Evolutionary conservation across 2,113 vertebrate species (phyloP), one percentile per base, ranked within the genome.

Genomic region (Leucoraja erinaceus): DNA sequence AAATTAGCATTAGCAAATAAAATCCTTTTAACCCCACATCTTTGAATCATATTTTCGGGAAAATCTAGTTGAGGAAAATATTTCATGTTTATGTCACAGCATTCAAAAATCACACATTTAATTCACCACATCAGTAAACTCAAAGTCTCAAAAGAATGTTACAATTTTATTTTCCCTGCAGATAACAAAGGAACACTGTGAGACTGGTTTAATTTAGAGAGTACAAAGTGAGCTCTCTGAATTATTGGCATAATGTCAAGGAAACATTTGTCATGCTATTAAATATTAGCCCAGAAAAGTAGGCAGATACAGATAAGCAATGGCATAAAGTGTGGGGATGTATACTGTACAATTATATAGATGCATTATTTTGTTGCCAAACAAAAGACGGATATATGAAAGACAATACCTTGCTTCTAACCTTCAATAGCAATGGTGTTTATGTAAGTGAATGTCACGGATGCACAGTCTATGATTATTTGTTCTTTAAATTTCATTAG

Each of bases 181-280:
- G 78, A 14, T 81, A 81, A 81, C 20, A 79, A 79, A 47, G 28
- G 56, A 88, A 63, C 47, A 88, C 63, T 31, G 59, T 88, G 8
- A 14, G 14, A 63, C 83, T 88, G 59, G 83, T 88, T 88, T 86
- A 86, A 61, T 11, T 86, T n/a, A 56, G 83, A 9, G 79, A 90
- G n/a, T 33, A 4, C 16, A 9, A 66, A 90, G 5, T 33, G 16
- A 33, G n/a, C 63, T 66, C 22, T 90, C n/a, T 68, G 7, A 88
- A 66, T 10, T 66, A 86, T 88, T n/a, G 61, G 61, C 14, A 66
- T 66, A 61, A n/a, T 63, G 84, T 63, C n/a, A 31, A 31, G 61
- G 6, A 61, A 54, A 25, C 28, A 86, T n/a, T 7, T 66, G 28
- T 88, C n/a, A 31, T 31, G 14, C 12, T 88, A 66, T 4, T 7